Evolutionary conservation across 2,797 vertebrate species (phyloP), one percentile per base, ranked within the genome.

Genomic region (Spondyliosoma cantharus): DNA sequence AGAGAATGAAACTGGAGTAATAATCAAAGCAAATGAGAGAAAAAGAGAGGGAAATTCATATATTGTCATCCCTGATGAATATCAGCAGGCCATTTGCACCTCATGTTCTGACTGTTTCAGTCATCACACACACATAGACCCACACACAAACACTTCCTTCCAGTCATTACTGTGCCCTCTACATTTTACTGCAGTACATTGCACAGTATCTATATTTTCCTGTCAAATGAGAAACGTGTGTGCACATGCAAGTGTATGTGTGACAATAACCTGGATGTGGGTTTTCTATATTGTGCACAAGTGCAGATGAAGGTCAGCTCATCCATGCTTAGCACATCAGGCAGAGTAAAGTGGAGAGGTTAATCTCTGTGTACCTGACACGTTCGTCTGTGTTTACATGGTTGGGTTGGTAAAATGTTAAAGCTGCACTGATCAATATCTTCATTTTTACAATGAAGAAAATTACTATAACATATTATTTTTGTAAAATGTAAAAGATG

Each of bases 1-100:
- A 71, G 27, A 43, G 42, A 27, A 48, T 16, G 12, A 71, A 72
- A 64, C 42, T 27, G 46, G 14, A n/a, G 69, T n/a, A 20, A 58
- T 63, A 59, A 46, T 37, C 8, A 37, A 82, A 62, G 52, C 32
- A 58, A 80, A 78, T 29, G 57, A 75, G 29, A 48, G 15, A 14
- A 25, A 45, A 19, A 29, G 12, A 52, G 56, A 61, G 11, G 82
- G n/a, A 85, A 57, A 86, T 63, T 60, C 60, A 81, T 67, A 56
- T 57, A 58, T 17, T 60, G 22, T 57, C 64, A 49, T 81, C 56
- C 67, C 53, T 42, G 74, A 63, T 76, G 61, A 71, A 76, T 68
- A 78, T 25, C 63, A 71, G 60, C 53, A 56, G 58, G 70, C 46
- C 25, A 68, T 74, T 74, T 64, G 15, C 65, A 71, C 70, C 57